phyloP scores from a whole-genome alignment of 2,888 invertebrate species.

The Trichopoda pennipes region DNA sequence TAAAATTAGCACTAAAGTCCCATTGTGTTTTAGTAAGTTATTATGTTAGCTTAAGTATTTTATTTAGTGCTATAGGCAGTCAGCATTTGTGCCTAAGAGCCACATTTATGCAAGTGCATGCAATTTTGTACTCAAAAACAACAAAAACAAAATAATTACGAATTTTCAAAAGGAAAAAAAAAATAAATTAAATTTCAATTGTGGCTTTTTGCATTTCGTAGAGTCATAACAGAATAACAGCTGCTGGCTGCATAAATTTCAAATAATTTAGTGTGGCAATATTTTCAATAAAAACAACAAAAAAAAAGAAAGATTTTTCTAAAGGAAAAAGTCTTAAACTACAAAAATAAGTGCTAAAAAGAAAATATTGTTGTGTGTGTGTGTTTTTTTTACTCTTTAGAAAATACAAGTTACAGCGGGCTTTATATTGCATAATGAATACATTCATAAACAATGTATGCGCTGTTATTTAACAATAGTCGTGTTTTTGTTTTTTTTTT shows the following conservation, averaged over 20 bases:
- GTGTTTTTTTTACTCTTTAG: background rate
- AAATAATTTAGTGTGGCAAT: constrained; percentile 2
- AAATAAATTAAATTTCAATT: constrained; percentile 17
- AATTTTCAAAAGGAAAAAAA: background rate
- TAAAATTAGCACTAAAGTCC: background rate
- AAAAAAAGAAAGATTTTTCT: constrained; percentile 1
- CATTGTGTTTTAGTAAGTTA: constrained; percentile 14
- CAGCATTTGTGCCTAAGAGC: background rate
- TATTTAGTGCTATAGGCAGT: constrained; percentile 10
- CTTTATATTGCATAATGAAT: background rate
- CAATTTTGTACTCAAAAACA: constrained; percentile 43
- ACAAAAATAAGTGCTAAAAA: constrained; percentile 3
- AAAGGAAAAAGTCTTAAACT: background rate
- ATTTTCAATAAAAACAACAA: background rate
- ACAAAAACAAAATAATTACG: too few relatives aligned
- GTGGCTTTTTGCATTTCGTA: background rate
- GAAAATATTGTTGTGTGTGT: background rate
- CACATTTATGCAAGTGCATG: constrained; percentile 38
- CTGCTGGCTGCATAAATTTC: constrained; percentile 10
- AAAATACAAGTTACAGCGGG: background rate
- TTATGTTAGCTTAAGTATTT: constrained; percentile 19
- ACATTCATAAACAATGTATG: background rate
- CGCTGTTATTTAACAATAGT: constrained; percentile 5
- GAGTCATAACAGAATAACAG: constrained; percentile 2
- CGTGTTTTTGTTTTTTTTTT: constrained; percentile 14